phyloP scores from a whole-genome alignment of 2,797 vertebrate species.

The Sparus aurata region DNA sequence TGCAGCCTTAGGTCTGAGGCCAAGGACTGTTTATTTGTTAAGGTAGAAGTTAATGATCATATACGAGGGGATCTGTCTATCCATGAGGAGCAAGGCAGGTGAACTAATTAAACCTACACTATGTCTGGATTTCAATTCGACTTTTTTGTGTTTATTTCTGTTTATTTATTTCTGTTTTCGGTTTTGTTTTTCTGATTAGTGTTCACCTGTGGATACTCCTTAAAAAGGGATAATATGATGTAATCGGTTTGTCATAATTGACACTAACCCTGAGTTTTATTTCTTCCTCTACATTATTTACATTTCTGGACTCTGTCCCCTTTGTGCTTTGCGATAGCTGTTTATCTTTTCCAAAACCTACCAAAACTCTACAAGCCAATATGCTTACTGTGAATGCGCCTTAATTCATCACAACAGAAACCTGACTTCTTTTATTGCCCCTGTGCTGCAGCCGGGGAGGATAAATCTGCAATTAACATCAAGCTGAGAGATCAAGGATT shows the following conservation, averaged over 20 bases:
- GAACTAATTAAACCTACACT: neutral
- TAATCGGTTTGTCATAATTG: neutral
- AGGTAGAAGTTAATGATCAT: neutral
- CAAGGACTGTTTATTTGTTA: neutral
- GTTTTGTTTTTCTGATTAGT: neutral
- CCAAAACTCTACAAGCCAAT: neutral
- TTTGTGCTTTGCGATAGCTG: neutral
- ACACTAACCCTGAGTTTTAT: neutral
- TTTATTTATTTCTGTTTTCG: neutral
- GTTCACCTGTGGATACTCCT: neutral
- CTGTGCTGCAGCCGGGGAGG: neutral
- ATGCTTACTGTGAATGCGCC: neutral
- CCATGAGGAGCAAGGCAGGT: neutral
- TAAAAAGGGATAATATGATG: neutral
- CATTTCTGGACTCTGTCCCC: neutral
- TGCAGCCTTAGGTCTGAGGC: neutral
- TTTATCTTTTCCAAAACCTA: neutral
- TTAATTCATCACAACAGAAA: constrained; percentile 7
- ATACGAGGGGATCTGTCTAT: neutral
- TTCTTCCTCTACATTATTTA: neutral
- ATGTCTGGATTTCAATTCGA: neutral
- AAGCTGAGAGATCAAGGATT: constrained; percentile 41
- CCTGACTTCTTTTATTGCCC: neutral
- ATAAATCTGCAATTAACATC: constrained; percentile 46
- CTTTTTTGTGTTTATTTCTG: neutral